These are phyloP conservation scores for Frieseomelitta varia DNA, from an alignment of 1,140 invertebrate genomes.

Conservation along the genomic window DNA sequence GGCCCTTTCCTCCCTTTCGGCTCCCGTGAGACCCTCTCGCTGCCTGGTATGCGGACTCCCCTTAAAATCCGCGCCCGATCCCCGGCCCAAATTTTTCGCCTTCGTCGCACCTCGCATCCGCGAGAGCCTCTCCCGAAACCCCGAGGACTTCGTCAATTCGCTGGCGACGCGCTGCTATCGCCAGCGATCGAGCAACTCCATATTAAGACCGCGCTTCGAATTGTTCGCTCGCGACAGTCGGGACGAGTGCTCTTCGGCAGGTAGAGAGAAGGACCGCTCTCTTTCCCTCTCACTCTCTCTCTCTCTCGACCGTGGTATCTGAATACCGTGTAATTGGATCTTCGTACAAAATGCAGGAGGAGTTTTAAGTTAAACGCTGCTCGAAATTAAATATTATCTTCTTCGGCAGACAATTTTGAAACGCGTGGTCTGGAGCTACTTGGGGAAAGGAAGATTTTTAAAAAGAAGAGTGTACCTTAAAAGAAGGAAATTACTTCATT, in stretches of 20 bases:
- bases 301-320: neutral
- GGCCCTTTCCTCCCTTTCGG: constrained; percentile 57
- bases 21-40: constrained; percentile 65
- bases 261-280: too few relatives aligned
- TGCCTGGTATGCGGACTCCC: constrained; percentile 60
- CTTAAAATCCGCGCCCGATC: constrained; percentile 38
- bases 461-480: too few relatives aligned
- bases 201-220: constrained; percentile 36
- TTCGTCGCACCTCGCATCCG: neutral
- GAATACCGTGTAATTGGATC: neutral
- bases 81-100: constrained; percentile 52
- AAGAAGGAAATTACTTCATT: too few relatives aligned
- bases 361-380: too few relatives aligned
- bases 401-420: neutral
- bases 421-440: too few relatives aligned
- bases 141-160: constrained; percentile 5
- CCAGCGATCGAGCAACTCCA: constrained; percentile 18
- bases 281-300: too few relatives aligned
- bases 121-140: neutral
- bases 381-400: too few relatives aligned
- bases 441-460: too few relatives aligned
- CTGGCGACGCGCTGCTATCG: constrained; percentile 1
- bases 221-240: neutral
- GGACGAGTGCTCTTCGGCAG: too few relatives aligned
- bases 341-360: too few relatives aligned